Evolutionary conservation across 1,140 invertebrate genomes (phyloP), one percentile per base, ranked within the genome.

Genomic region (Acromyrmex heyeri): DNA sequence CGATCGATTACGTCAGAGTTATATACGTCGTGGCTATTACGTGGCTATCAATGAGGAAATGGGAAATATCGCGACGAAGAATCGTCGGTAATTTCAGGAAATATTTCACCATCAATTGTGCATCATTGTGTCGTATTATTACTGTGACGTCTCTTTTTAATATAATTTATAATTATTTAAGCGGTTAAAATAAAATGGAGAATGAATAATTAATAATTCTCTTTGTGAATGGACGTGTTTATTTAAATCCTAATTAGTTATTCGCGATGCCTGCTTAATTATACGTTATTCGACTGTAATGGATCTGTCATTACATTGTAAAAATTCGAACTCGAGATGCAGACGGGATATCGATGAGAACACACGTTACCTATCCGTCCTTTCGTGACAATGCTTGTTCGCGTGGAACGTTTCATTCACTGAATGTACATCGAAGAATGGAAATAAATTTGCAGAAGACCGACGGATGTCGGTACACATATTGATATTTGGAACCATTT

Each of bases 361-460:
- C 30, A 21, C 24, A n/a, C 18, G 55, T 85, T 76, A 62, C 73
- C 59, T 53, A 24, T 14, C 24, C 64, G 16, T 81, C 50, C 78
- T 81, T 76, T 59, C 70, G 70, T 85, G n/a, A 85, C 81, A 44
- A 10, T 75, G 64, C 34, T 38, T 55, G 48, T 85, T 62, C 55
- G 44, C 57, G 57, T n/a, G 57, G 72, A 85, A 81, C 78, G 21
- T 59, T 85, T 73, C 70, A 50, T 77, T 85, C 70, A 38, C 24
- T 72, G 70, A 73, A 85, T 85, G 78, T 72, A 34, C 57, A 24
- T 70, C 64, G 77, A 81, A 72, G 30, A 55, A 38, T 70, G 50
- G 65, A 81, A 81, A 81, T 57, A 72, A 72, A 81, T 81, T 81
- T 81, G 65, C 65, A 44, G 50, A 72, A 79, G 21, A 34, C 18